Conservation (phyloP, 2,888 invertebrate species). For the Oligia strigilis region DNA sequence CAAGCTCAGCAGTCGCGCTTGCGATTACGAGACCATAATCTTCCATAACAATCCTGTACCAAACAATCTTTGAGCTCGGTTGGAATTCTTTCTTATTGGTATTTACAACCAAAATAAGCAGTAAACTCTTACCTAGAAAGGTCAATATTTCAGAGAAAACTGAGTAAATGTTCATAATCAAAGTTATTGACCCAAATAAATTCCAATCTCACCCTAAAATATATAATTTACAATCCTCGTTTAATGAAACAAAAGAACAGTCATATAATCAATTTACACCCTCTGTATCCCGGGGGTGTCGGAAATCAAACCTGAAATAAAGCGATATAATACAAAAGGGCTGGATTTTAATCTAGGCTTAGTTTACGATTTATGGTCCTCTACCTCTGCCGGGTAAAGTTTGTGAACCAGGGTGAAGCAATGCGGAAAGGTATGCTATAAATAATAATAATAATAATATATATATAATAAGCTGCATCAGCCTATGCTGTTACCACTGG, state of each 20-base stretch:
- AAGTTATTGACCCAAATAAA: slow-evolving; percentile 40
- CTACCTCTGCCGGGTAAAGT: slow-evolving; percentile 12
- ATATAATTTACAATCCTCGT: slow-evolving; percentile 22
- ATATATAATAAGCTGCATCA: background rate
- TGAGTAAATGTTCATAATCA: slow-evolving; percentile 26
- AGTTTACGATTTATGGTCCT: slow-evolving; percentile 48
- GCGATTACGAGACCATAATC: too few relatives aligned
- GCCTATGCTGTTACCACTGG: too few relatives aligned
- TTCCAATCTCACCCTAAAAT: slow-evolving; percentile 36
- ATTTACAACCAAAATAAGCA: slow-evolving; percentile 8
- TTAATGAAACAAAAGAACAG: slow-evolving; percentile 50
- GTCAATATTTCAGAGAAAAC: slow-evolving; percentile 18
- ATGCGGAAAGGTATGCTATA: background rate
- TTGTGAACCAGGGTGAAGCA: background rate
- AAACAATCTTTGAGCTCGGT: background rate
- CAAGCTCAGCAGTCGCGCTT: too few relatives aligned
- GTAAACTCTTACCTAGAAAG: background rate
- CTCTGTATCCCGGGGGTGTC: slow-evolving; percentile 37
- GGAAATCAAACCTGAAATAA: slow-evolving; percentile 55
- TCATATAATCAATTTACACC: slow-evolving; percentile 51
- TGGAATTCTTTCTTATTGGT: background rate
- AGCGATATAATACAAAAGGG: slow-evolving; percentile 47
- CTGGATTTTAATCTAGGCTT: slow-evolving; percentile 46
- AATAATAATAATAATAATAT: too few relatives aligned
- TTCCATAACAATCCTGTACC: background rate